Evolutionary conservation across 2,797 vertebrate species (phyloP).

Genomic region (Sebastiscus tertius): DNA sequence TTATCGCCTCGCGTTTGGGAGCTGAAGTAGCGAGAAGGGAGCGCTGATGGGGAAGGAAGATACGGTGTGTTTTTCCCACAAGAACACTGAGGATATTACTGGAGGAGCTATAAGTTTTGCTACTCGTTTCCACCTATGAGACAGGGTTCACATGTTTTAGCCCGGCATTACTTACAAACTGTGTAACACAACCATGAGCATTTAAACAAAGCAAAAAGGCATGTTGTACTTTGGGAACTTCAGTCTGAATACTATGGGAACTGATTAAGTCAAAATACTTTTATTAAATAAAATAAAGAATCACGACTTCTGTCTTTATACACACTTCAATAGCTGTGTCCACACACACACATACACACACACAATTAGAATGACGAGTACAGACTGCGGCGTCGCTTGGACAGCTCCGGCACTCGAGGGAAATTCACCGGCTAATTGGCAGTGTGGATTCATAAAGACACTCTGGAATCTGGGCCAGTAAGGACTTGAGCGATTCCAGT

Average conservation of each 20-base stretch:
- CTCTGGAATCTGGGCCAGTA: slow-evolving; percentile 26
- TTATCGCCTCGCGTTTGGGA: slow-evolving; percentile 36
- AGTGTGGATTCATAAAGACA: slow-evolving; percentile 5
- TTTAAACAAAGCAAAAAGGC: background rate
- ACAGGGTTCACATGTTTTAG: background rate
- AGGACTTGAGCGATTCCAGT: slow-evolving; percentile 21
- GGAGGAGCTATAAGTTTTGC: background rate
- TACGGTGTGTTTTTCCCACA: slow-evolving; percentile 54
- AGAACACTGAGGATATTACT: background rate
- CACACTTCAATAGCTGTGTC: background rate
- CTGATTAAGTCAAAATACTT: background rate
- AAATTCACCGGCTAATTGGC: slow-evolving; percentile 27
- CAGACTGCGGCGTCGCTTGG: background rate
- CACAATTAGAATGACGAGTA: background rate
- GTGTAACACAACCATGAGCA: background rate
- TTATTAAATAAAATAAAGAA: background rate
- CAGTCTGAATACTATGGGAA: background rate
- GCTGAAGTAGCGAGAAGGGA: slow-evolving; percentile 17
- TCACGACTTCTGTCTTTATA: background rate
- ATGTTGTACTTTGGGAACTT: background rate
- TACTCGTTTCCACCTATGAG: background rate
- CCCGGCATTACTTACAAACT: background rate
- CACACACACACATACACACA: background rate
- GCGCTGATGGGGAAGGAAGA: slow-evolving; percentile 13
- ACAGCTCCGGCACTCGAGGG: slow-evolving; percentile 4